Percentiles rank a stretch among this genome's conserved stretches.
phyloP scores from a whole-genome alignment of 2,888 invertebrate species.

The Pocota personata region DNA sequence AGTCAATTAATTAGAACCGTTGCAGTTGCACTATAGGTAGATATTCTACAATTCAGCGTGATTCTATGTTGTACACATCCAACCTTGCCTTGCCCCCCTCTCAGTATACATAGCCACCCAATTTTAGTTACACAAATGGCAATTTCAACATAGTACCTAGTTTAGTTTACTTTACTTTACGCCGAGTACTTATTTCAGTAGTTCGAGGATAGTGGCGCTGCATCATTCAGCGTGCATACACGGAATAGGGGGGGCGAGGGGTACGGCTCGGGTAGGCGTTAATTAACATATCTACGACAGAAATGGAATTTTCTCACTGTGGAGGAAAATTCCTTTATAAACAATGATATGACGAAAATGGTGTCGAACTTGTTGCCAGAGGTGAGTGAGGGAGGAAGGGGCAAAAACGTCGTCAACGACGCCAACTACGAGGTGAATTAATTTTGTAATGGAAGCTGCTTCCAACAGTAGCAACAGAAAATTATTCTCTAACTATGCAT shows the following conservation, averaged over 20 bases:
- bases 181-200: conserved; percentile 41
- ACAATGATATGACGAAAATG: conserved; percentile 73
- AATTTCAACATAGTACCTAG: conserved; percentile 59
- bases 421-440: conserved; percentile 37
- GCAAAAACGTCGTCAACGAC: background rate
- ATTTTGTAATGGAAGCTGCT: conserved; percentile 54
- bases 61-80: conserved; percentile 26
- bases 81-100: conserved; percentile 3
- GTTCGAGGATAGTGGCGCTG: conserved; percentile 40
- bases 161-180: conserved; percentile 40
- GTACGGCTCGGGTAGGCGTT: conserved; percentile 63
- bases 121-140: conserved; percentile 62
- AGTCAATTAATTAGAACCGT: conserved; percentile 69
- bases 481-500: conserved; percentile 34
- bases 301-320: conserved; percentile 72
- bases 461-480: conserved; percentile 20
- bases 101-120: conserved; percentile 18
- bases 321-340: conserved; percentile 68
- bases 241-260: background rate
- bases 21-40: conserved; percentile 13
- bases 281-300: conserved; percentile 73
- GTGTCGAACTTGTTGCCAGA: conserved; percentile 67
- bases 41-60: conserved; percentile 29
- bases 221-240: conserved; percentile 13
- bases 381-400: background rate